phyloP scores from a whole-genome alignment of 2,797 vertebrate genomes.

The Rhabdomys pumilio region DNA sequence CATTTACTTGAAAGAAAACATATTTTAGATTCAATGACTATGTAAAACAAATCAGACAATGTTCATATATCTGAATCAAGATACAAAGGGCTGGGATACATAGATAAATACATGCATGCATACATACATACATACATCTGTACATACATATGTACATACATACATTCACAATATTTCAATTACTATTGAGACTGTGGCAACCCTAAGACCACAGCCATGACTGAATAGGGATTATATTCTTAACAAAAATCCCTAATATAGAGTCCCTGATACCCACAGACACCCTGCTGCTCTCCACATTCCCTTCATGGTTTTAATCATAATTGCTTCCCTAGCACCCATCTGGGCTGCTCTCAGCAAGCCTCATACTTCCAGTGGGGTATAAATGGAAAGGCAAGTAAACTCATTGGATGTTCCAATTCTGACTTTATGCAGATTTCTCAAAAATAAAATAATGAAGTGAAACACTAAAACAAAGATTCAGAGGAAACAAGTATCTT shows the following conservation, averaged over 20 bases:
- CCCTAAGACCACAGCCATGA: neutral
- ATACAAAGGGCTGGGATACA: neutral
- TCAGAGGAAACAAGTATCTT: constrained; percentile 68
- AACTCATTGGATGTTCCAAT: constrained; percentile 59
- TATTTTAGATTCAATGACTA: constrained; percentile 32
- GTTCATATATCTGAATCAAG: constrained; percentile 1
- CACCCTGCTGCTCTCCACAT: constrained; percentile 63
- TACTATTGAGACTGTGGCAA: constrained; percentile 17
- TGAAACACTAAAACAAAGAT: constrained; percentile 65
- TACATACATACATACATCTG: neutral
- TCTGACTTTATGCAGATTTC: constrained; percentile 74
- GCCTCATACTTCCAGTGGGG: constrained; percentile 59
- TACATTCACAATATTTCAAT: neutral
- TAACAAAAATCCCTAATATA: constrained; percentile 57
- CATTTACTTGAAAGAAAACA: constrained; percentile 10
- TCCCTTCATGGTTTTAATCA: constrained; percentile 67
- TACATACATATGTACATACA: neutral
- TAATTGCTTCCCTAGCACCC: constrained; percentile 74
- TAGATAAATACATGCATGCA: neutral
- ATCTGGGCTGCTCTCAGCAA: constrained; percentile 77
- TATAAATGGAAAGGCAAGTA: constrained; percentile 70
- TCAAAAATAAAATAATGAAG: constrained; percentile 76
- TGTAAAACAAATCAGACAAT: neutral
- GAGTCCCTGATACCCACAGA: constrained; percentile 62
- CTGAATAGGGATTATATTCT: neutral